Evolutionary conservation across 2,113 vertebrate species (phyloP), one percentile per base, ranked within the genome.

Genomic region (Misgurnus mizolepis): DNA sequence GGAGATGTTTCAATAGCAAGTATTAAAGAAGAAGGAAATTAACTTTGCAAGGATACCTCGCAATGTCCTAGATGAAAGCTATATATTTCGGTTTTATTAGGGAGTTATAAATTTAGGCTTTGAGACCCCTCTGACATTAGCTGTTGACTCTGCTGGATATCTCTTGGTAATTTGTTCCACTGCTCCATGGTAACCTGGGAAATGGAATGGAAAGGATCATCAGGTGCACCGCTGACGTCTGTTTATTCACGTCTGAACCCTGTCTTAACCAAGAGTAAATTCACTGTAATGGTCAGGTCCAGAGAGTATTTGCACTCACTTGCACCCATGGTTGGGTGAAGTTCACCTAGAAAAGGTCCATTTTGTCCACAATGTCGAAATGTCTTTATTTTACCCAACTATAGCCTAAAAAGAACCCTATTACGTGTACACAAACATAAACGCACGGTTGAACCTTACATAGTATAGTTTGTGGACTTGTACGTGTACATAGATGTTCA

Each of bases 131-230:
- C 53, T 45, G 10, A 49, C 41, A 34, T 41, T 62, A 41, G n/a
- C 58, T 17, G 11, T 64, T 18, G 17, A 76, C 45, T 65, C 73
- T 14, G 27, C 74, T 55, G 67, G 60, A 40, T 41, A 60, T 58
- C 71, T 76, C 76, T 53, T 64, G 67, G 43, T 71, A 55, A 55
- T 40, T 70, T 53, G 27, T 64, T 79, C 68, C 68, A 17, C 45
- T 18, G 45, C 58, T 80, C 58, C 34, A 56, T 49, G 77, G 53
- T n/a, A 69, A 79, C 58, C 72, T 49, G 41, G 56, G 61, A 65
- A 65, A 55, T 76, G 75, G 27, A 53, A 66, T 4, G 4, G 62
- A 77, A 65, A 75, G 49, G 43, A n/a, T 60, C 18, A 15, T 0
- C 27, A 79, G 60, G 62, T 60, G 22, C 6, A 58, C 43, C 18